Base-by-base conservation (phyloP, 2,113 vertebrate species). In the Stomatorhinus ivindoensis region DNA sequence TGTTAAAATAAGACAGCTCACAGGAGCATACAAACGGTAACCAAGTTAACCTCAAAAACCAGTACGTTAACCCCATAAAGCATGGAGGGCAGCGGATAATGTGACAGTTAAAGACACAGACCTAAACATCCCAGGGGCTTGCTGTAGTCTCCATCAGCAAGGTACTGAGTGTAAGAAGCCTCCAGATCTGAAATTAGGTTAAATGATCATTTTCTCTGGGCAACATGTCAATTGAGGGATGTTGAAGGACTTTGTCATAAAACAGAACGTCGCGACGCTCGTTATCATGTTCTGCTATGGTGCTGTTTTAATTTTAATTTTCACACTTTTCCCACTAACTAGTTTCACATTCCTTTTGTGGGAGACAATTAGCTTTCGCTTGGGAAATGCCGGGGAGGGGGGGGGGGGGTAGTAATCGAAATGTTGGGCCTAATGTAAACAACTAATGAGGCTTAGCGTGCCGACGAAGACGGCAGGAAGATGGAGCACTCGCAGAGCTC, bases 241-340 rank as follows among this genome's bases (percentile, higher is more conserved):
- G 46, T 10, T 42, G 73, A 80, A 80, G 73, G 73, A 42, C 42
- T 80, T 42, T 8, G 35, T 21, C 73, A 42, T 80, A 19, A 80
- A 80, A 42, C 35, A 42, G 73, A 42, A 42, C 13, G 31, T 1
- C 3, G 15, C 13, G 1, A 80, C 42, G 73, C 73, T 80, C 31
- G 4, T 80, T 80, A 42, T 19, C n/a, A 80, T 80, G 73, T 80
- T 39, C 31, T 19, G 35, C 73, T 80, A 42, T 80, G 73, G 73
- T 80, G 73, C 35, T n/a, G 15, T 42, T 80, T 80, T 80, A 80
- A 80, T 80, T 86, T 86, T 50, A 86, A 48, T 86, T 50, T 50
- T 50, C 47, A 31, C 44, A 86, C 21, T 86, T 47, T 86, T 47
- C 24, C 24, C 46, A 48, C 44, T 86, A 21, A 21, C 42, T 80